A percentile compares a stretch with the other conserved stretches of the same genome.
Conservation (phyloP, 2,113 vertebrate species). For the mouse (Mus musculus) region DNA sequence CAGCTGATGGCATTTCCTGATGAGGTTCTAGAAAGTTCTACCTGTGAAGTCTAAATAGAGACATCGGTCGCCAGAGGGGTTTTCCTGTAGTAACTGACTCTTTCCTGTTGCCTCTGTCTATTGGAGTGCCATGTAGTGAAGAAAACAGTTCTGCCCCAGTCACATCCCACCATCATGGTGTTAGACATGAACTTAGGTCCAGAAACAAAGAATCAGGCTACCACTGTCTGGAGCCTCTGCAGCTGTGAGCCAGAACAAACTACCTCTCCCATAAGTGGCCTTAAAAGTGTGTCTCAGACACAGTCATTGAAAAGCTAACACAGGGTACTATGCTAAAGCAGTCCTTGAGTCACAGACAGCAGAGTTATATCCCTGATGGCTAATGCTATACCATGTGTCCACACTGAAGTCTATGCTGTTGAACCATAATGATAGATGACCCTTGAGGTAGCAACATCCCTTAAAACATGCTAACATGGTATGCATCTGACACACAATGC, state of each 20-base stretch:
- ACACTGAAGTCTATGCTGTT: not conserved
- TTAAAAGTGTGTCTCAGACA: not conserved
- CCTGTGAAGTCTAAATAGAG: no score
- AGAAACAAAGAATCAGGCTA: not conserved
- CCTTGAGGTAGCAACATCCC: no score
- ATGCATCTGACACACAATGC: not conserved
- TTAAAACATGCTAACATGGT: not conserved
- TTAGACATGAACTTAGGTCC: not conserved
- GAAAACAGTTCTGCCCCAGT: not conserved
- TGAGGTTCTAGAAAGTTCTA: not conserved
- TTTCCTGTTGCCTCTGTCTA: not conserved
- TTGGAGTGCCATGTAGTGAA: not conserved
- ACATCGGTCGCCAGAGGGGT: not conserved
- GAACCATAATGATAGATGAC: not conserved
- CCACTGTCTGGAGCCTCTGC: not conserved
- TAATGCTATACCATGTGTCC: not conserved
- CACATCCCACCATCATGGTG: not conserved
- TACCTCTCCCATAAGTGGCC: not conserved
- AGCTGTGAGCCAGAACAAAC: not conserved
- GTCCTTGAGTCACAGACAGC: not conserved
- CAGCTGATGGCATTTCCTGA: not conserved
- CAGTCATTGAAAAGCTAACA: no score
- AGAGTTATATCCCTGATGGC: not conserved
- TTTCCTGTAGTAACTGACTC: no score
- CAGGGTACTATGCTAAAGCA: not conserved